Percentiles rank a stretch among this genome's conserved stretches.
Conservation (phyloP, 2,113 vertebrate species). For the Rallus limicola region DNA sequence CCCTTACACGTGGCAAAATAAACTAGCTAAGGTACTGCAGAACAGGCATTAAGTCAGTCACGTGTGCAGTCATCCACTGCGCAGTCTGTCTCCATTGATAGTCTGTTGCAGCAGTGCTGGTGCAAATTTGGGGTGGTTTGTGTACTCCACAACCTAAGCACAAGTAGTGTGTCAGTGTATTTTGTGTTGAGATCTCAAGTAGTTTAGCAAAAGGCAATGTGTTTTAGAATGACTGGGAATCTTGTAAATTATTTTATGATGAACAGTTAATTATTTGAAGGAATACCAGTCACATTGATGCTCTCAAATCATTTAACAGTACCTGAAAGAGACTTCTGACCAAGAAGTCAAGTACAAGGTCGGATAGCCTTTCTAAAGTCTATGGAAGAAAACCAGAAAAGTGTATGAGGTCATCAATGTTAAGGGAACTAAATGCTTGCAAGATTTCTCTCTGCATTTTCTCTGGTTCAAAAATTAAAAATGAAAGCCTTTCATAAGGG, state of each 20-base stretch:
- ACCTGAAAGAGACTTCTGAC: not conserved
- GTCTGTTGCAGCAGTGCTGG: not conserved
- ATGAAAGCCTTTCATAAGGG: not conserved
- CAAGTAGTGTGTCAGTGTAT: not conserved
- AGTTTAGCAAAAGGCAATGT: not conserved
- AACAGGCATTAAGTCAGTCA: not conserved
- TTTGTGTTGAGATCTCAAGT: slow-evolving; percentile 19
- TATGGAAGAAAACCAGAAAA: not conserved
- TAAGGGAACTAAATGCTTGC: not conserved
- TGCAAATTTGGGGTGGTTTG: not conserved
- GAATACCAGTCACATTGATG: not conserved
- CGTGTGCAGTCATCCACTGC: not conserved
- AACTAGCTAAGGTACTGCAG: not conserved
- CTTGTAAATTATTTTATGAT: not conserved
- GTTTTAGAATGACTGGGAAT: not conserved
- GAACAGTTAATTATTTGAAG: not conserved
- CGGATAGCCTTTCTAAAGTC: not conserved
- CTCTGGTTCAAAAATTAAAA: not conserved
- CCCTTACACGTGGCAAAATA: not conserved
- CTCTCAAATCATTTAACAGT: not conserved
- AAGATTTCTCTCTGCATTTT: not conserved
- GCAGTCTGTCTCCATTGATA: not conserved
- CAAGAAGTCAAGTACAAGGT: not conserved
- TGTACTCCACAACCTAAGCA: not conserved
- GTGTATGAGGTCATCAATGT: not conserved